A percentile compares a stretch with the other conserved stretches of the same genome.
Evolutionary conservation across 2,113 vertebrate genomes (phyloP).

Genomic region (Blennius ocellaris): DNA sequence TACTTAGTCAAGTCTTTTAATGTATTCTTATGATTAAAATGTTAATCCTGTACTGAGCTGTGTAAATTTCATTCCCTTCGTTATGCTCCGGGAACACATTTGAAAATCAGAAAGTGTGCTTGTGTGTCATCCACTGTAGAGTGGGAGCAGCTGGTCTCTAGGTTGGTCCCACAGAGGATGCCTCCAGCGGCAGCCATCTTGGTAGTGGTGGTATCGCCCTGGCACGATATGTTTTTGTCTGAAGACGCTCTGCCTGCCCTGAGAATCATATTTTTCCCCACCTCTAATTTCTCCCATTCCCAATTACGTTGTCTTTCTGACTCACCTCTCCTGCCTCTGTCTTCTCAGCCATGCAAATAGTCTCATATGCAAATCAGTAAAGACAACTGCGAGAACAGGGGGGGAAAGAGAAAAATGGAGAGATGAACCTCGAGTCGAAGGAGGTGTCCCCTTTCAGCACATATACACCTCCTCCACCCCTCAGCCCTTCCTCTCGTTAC

Average conservation of each 20-base stretch:
- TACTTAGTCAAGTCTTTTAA: conserved; percentile 35
- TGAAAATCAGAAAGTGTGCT: conserved; percentile 37
- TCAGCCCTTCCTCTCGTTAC: conserved; percentile 75
- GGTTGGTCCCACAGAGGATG: conserved; percentile 72
- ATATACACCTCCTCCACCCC: conserved; percentile 55
- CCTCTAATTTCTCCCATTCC: conserved; percentile 23
- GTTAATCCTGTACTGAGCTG: conserved; percentile 34
- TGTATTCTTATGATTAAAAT: conserved; percentile 51
- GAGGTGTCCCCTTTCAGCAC: conserved; percentile 54
- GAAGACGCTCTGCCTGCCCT: conserved; percentile 54
- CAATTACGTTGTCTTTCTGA: neutral
- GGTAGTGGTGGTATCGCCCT: conserved; percentile 70
- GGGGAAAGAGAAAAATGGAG: conserved; percentile 29
- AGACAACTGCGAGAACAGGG: conserved; percentile 25
- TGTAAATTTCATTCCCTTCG: conserved; percentile 11
- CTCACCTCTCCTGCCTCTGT: conserved; percentile 16
- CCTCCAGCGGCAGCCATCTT: conserved; percentile 78
- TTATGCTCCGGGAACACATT: conserved; percentile 9
- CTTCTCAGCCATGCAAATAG: conserved; percentile 56
- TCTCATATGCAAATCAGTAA: conserved; percentile 63
- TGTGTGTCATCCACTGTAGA: conserved; percentile 45
- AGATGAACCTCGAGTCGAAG: conserved; percentile 65
- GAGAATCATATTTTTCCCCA: conserved; percentile 26
- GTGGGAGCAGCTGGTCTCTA: conserved; percentile 32
- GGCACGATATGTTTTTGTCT: conserved; percentile 62